These are phyloP conservation scores for Gallinago nigripennis DNA, from an alignment of 2,797 vertebrate genomes.

Conservation along the genomic window DNA sequence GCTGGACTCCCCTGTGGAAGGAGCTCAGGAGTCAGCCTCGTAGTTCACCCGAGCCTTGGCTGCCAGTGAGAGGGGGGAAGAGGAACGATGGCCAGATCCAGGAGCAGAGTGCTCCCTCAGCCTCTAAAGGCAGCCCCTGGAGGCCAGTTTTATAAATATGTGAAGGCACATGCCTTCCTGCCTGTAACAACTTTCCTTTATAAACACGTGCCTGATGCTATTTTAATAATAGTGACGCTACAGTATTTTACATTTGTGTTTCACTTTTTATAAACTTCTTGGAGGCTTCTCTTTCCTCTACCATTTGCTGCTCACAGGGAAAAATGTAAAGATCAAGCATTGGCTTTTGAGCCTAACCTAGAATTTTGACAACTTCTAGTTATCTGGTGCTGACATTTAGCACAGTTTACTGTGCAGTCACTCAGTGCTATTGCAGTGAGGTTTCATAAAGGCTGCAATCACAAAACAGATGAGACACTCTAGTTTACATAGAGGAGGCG, in stretches of 20 bases:
- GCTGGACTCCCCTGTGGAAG: not conserved
- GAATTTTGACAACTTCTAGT: not conserved
- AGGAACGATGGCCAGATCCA: not conserved
- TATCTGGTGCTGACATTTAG: not conserved
- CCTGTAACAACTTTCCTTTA: not conserved
- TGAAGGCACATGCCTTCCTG: not conserved
- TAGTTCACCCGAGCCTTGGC: not conserved
- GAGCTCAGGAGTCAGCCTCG: not conserved
- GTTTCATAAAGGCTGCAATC: constrained; percentile 19
- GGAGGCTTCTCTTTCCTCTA: not conserved
- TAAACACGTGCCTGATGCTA: not conserved
- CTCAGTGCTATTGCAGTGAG: not conserved
- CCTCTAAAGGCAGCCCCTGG: not conserved
- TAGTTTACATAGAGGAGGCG: not conserved
- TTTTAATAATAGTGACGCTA: not conserved
- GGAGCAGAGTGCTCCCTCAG: not conserved
- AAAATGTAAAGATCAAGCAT: not conserved
- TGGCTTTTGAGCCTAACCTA: not conserved
- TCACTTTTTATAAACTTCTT: not conserved
- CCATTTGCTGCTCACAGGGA: not conserved
- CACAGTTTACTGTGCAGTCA: not conserved
- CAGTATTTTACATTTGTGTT: not conserved
- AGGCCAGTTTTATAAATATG: not conserved
- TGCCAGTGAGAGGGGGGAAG: not conserved
- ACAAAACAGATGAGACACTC: not conserved